A percentile compares a stretch with the other conserved stretches of the same genome.
Evolutionary conservation across 2,113 vertebrate species (phyloP).

Genomic region (Megaceryle torquata): DNA sequence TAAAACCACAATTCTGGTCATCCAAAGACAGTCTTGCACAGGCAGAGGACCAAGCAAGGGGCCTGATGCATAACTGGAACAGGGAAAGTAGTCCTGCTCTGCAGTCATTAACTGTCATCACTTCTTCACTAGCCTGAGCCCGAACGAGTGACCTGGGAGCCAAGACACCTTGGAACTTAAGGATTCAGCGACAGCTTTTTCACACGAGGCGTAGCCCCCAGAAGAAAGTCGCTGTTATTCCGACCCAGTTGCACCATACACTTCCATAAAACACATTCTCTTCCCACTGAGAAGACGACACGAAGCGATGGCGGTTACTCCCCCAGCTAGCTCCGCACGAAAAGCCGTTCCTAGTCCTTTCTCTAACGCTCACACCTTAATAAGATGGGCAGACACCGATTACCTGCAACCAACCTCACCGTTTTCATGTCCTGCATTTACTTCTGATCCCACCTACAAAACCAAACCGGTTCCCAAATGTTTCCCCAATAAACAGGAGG

Average conservation of each 20-base stretch:
- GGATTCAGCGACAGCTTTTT: not conserved
- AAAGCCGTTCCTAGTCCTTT: not conserved
- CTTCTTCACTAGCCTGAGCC: not conserved
- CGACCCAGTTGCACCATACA: not conserved
- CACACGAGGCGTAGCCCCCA: not conserved
- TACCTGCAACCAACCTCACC: conserved; percentile 11
- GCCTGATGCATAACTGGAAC: not conserved
- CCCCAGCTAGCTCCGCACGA: conserved; percentile 30
- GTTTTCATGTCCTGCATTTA: conserved; percentile 62
- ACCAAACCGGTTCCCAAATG: conserved; percentile 71
- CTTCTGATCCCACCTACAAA: conserved; percentile 70
- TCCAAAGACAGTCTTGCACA: not conserved
- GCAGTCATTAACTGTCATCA: not conserved
- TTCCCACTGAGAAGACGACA: not conserved
- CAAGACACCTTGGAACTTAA: not conserved
- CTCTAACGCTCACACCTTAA: not conserved
- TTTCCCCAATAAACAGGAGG: conserved; percentile 56
- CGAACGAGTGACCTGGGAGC: not conserved
- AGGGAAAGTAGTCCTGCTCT: not conserved
- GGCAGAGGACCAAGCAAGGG: not conserved
- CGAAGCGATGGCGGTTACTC: not conserved
- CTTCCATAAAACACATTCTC: not conserved
- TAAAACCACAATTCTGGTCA: not conserved
- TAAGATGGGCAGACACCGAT: conserved; percentile 30
- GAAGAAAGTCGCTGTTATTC: not conserved